Evolutionary conservation across 1,140 invertebrate species (phyloP), one percentile per base, ranked within the genome.

Genomic region (Drosophila mayri): DNA sequence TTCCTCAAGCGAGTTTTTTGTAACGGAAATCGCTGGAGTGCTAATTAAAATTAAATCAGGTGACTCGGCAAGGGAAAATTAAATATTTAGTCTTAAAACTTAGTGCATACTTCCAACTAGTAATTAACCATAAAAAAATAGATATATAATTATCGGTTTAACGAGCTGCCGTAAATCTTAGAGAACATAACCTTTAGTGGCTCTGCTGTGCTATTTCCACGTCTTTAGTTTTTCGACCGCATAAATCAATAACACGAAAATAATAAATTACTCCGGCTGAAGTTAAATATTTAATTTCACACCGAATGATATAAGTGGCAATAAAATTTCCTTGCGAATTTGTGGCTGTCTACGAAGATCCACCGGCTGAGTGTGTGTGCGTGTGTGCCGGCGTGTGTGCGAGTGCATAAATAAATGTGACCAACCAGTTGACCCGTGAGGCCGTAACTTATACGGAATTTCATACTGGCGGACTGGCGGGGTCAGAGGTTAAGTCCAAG

Each of bases 221-320:
- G 28, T 57, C 22, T 12, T 40, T 25, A 25, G 35, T 57, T 25
- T 41, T 38, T 47, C 30, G 30, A 37, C n/a, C 52, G 50, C 74
- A 80, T 84, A 88, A 87, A 87, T 87, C 83, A 90, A 88, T 84
- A 74, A 61, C 40, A 76, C 57, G 49, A 68, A 79, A 71, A 71
- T 66, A 57, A 65, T 68, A 82, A 76, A 76, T 76, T 66, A 55
- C 40, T 14, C 43, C 57, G 49, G 70, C 57, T 52, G 35, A 41
- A 59, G 70, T 78, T 88, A 85, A 90, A 90, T 88, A 88, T 85
- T 88, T 85, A 88, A 88, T 84, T 80, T 84, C 61, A 52, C 62
- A 44, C 63, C 60, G 46, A 50, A 68, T 67, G 58, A 78, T 85
- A 81, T 62, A 88, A 84, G 77, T 81, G 85, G 80, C 77, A 65